phyloP scores from a whole-genome alignment of 2,888 invertebrate species.

The Phyto melanocephala region DNA sequence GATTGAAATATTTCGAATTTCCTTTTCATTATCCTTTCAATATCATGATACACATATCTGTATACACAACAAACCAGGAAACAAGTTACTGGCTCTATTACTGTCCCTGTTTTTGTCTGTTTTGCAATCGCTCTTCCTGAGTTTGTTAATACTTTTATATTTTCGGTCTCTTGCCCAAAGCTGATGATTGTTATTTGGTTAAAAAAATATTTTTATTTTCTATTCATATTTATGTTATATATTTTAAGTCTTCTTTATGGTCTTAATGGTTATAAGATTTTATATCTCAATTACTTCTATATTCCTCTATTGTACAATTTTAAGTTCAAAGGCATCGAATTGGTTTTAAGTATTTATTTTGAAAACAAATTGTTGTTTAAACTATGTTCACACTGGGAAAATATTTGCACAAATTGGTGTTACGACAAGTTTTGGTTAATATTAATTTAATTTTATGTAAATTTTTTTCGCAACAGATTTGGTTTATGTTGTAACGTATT shows the following conservation, averaged over 20 bases:
- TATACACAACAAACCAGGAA: constrained; percentile 24
- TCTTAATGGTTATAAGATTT: constrained; percentile 11
- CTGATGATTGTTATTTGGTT: constrained; percentile 17
- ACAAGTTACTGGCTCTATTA: constrained; percentile 43
- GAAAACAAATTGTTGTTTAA: background rate
- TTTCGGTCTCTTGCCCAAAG: background rate
- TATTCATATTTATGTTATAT: background rate
- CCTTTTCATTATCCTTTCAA: constrained; percentile 39
- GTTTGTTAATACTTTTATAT: background rate
- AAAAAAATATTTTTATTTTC: background rate
- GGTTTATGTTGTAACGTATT: no score
- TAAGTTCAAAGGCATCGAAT: background rate
- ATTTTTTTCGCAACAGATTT: no score
- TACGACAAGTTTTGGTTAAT: no score
- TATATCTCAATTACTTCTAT: background rate
- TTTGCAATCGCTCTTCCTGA: background rate
- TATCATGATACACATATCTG: background rate
- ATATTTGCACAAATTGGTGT: no score
- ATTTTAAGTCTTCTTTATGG: no score
- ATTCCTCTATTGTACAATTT: background rate
- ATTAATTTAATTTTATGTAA: no score
- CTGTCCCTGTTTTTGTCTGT: constrained; percentile 3
- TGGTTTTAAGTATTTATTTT: constrained; percentile 5
- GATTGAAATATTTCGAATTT: constrained; percentile 57
- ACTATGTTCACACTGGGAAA: no score